Evolutionary conservation across 1,140 invertebrate species (phyloP).

Genomic region (Arctopsyche grandis): DNA sequence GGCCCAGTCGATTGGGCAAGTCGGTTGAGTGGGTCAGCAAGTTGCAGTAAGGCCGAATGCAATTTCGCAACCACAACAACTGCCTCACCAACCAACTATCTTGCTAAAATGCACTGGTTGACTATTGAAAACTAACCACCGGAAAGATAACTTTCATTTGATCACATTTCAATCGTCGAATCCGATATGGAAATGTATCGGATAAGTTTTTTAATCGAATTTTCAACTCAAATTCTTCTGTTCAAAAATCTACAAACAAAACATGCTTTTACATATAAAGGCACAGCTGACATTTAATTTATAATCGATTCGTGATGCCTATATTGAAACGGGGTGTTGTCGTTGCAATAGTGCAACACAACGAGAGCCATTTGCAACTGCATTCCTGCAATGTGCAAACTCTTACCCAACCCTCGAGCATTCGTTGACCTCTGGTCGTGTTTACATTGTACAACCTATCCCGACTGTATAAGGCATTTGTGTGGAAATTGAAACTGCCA

Average conservation of each 20-base stretch:
- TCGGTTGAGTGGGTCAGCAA: constrained; percentile 31
- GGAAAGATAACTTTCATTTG: too few relatives aligned
- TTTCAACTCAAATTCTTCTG: too few relatives aligned
- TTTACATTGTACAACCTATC: neutral
- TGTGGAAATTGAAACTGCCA: too few relatives aligned
- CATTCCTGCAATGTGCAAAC: constrained; percentile 2
- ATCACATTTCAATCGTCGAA: too few relatives aligned
- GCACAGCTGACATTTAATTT: too few relatives aligned
- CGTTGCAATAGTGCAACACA: neutral
- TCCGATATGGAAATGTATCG: too few relatives aligned
- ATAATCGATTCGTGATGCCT: too few relatives aligned
- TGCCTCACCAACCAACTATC: neutral
- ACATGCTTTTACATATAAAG: too few relatives aligned
- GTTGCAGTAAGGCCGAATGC: constrained; percentile 29
- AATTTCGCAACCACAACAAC: constrained; percentile 1
- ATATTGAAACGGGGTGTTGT: too few relatives aligned
- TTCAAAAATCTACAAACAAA: too few relatives aligned
- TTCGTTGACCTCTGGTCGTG: neutral
- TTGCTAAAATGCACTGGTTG: neutral
- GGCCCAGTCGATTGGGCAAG: constrained; percentile 25
- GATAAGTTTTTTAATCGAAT: too few relatives aligned
- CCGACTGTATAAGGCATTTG: neutral
- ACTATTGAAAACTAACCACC: neutral
- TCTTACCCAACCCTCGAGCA: neutral
- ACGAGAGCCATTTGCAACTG: neutral